Evolutionary conservation across 2,888 invertebrate species (phyloP).

Genomic region (Atrina japonica): DNA sequence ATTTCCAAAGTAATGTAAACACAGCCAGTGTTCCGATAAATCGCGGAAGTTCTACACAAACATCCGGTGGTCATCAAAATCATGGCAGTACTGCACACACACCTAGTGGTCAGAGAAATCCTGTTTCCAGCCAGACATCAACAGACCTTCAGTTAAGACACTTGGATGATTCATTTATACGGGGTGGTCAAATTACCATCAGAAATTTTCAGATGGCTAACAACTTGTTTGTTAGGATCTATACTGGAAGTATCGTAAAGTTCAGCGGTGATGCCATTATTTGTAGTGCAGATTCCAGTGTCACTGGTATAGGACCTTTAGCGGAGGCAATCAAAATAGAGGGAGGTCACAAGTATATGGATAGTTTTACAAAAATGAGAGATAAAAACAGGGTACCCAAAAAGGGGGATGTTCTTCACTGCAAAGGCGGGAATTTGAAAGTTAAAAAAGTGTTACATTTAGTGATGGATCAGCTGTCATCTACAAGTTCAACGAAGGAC

Average conservation of each 20-base stretch:
- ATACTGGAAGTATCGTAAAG: conserved; percentile 23
- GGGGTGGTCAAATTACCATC: neutral
- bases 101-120: too few species aligned
- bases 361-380: neutral
- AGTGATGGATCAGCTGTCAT: conserved; percentile 2
- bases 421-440: conserved; percentile 5
- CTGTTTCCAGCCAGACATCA: too few species aligned
- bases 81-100: neutral
- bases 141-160: too few species aligned
- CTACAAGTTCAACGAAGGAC: neutral
- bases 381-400: neutral
- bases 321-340: neutral
- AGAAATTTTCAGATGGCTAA: conserved; percentile 3
- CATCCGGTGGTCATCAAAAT: conserved; percentile 7
- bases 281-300: conserved; percentile 9
- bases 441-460: conserved; percentile 7
- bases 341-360: conserved; percentile 7
- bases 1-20: too few species aligned
- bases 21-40: conserved; percentile 6
- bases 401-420: neutral
- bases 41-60: neutral
- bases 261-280: conserved; percentile 17
- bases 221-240: conserved; percentile 3
- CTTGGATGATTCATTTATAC: too few species aligned
- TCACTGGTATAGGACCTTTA: conserved; percentile 15